Evolutionary conservation across 1,140 invertebrate genomes (phyloP), one percentile per base, ranked within the genome.

Genomic region (Heliconius hewitsoni): DNA sequence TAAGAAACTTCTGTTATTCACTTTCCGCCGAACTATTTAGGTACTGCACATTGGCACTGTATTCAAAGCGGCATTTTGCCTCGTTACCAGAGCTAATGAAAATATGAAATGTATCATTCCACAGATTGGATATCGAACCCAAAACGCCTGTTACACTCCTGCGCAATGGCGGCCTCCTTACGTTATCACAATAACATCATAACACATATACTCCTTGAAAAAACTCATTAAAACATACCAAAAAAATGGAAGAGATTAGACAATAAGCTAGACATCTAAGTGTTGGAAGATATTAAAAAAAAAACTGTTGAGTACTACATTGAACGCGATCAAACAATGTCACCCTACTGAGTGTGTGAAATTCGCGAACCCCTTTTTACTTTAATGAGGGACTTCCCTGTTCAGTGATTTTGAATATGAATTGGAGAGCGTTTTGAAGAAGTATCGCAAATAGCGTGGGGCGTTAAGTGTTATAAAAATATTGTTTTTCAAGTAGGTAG

Each of bases 391-490:
- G 73, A 78, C 76, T 81, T 81, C 73, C 80, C 55, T 78, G 76
- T 78, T 81, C 80, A 76, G 73, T 81, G 80, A 81, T 81, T 81
- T 81, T 77, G 80, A 60, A 74, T 81, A 74, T 77, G 77, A 81
- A 52, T 52, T 19, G 50, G 18, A 77, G 60, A 75, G 71, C 71
- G 30, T 66, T 66, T 66, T 78, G 72, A 78, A 78, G 80, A 52
- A 55, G 60, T 78, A 78, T 81, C 57, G 57, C 73, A 78, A 78
- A 78, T 76, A 81, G 46, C 37, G 50, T 73, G 34, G 76, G 80
- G 55, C 66, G 75, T 52, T 37, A 55, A 37, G 60, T 30, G 78
- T 74, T 71, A 71, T 71, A 77, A 72, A 77, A 77, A 77, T 55
- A 72, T 72, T 72, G 37, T 72, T 42, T 39, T 72, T 16, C 23